Conservation (phyloP, 2,888 invertebrate genomes). For the Ditylenchus weischeri region DNA sequence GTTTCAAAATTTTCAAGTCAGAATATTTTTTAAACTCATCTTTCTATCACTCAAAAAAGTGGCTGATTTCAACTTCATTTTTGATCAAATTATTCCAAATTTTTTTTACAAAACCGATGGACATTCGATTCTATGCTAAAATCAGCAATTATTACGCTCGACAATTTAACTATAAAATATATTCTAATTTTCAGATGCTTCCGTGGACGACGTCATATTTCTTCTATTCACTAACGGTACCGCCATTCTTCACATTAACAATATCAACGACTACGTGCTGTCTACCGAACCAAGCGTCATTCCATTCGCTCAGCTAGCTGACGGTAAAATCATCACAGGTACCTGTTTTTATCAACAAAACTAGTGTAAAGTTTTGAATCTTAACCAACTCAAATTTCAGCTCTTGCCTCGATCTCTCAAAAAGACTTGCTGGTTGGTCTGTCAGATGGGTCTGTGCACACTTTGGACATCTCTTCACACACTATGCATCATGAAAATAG, state of each 20-base stretch:
- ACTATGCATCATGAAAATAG: constrained; percentile 1
- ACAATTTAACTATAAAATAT: too few species aligned
- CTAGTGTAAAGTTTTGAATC: constrained; percentile 11
- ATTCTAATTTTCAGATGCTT: not conserved
- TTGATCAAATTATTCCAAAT: too few species aligned
- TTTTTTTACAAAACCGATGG: too few species aligned
- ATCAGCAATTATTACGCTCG: too few species aligned
- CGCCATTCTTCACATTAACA: constrained; percentile 36
- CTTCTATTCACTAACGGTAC: constrained; percentile 49
- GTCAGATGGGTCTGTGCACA: constrained; percentile 34
- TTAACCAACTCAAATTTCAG: constrained; percentile 22
- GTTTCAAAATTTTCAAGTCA: too few species aligned
- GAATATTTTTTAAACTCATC: too few species aligned
- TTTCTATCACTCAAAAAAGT: too few species aligned
- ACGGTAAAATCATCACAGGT: constrained; percentile 44
- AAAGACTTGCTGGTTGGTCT: constrained; percentile 34
- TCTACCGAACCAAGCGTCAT: constrained; percentile 40
- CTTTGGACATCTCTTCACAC: constrained; percentile 10
- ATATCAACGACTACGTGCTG: constrained; percentile 46
- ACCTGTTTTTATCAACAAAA: not conserved
- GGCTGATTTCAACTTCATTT: too few species aligned
- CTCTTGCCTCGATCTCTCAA: constrained; percentile 23
- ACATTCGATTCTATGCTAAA: too few species aligned
- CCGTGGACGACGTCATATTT: not conserved
- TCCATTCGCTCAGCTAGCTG: constrained; percentile 36